phyloP scores from a whole-genome alignment of 2,797 vertebrate species.

The Heliangelus exortis region DNA sequence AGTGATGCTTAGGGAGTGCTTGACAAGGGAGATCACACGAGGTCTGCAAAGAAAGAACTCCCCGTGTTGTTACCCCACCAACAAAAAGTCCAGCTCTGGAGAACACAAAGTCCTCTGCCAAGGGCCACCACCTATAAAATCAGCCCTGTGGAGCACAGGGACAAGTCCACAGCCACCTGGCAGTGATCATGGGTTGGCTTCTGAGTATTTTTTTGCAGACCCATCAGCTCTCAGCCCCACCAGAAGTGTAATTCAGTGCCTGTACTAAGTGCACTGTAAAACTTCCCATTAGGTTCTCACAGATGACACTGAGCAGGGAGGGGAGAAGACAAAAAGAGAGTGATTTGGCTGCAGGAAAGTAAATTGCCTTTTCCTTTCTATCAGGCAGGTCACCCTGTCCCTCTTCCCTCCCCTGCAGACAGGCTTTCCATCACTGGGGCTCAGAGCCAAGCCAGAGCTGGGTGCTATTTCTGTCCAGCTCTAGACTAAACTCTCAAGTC shows the following conservation, averaged over 20 bases:
- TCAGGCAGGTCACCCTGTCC: conserved; percentile 48
- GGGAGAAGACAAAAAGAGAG: background rate
- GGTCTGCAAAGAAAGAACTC: background rate
- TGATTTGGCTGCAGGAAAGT: background rate
- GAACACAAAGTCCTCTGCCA: background rate
- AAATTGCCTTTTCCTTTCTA: background rate
- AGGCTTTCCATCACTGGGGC: background rate
- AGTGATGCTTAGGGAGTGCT: background rate
- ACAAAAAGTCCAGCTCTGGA: background rate
- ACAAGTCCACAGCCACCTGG: background rate
- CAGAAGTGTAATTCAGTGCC: background rate
- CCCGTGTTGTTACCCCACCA: background rate
- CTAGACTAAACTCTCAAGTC: conserved; percentile 53
- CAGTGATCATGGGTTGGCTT: background rate
- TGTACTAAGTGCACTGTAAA: background rate
- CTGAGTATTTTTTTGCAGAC: background rate
- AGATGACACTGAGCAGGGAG: background rate
- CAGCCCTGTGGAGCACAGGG: background rate
- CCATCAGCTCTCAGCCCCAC: background rate
- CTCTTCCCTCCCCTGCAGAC: background rate
- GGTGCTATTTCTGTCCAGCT: background rate
- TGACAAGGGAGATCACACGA: background rate
- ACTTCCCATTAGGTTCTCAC: background rate
- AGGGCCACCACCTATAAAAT: background rate
- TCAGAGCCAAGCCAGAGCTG: background rate